Evolutionary conservation across 2,797 vertebrate species (phyloP).

Genomic region (Cichlasoma orientale): DNA sequence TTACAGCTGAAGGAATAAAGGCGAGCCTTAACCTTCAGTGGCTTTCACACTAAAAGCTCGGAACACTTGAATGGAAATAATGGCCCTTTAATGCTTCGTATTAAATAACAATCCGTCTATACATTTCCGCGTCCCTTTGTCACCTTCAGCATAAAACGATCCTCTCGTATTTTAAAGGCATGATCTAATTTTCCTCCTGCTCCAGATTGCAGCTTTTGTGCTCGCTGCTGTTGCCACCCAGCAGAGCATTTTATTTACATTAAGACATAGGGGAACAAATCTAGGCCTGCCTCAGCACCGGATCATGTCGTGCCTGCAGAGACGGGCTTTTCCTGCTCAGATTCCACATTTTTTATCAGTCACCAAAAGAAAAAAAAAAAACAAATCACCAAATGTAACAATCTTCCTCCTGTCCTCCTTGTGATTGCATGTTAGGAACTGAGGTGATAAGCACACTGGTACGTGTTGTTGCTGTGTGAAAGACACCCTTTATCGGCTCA

Average conservation of each 20-base stretch:
- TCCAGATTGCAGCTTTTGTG: conserved; percentile 33
- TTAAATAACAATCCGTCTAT: conserved; percentile 34
- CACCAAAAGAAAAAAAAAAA: conserved; percentile 13
- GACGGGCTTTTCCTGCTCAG: conserved; percentile 68
- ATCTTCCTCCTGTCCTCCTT: conserved; percentile 84
- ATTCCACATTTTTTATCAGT: conserved; percentile 76
- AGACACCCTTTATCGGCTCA: conserved; percentile 87
- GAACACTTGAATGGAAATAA: conserved; percentile 60
- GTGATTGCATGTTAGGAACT: conserved; percentile 86
- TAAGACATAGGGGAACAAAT: conserved; percentile 72
- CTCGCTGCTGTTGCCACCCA: conserved; percentile 47
- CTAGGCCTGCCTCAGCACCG: conserved; percentile 66
- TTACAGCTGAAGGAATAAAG: conserved; percentile 74
- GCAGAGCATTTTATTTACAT: conserved; percentile 72
- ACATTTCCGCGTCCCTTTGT: conserved; percentile 24
- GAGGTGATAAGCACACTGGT: conserved; percentile 84
- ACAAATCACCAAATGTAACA: conserved; percentile 89
- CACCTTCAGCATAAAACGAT: neutral
- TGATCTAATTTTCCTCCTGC: conserved; percentile 17
- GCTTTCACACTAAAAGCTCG: conserved; percentile 57
- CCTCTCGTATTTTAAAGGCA: neutral
- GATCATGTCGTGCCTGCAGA: conserved; percentile 65
- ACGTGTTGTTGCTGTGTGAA: conserved; percentile 90
- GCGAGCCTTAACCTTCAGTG: conserved; percentile 43
- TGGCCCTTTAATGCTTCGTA: conserved; percentile 52